Conservation (phyloP, 2,797 vertebrate species). For the Molossus alvarezi region DNA sequence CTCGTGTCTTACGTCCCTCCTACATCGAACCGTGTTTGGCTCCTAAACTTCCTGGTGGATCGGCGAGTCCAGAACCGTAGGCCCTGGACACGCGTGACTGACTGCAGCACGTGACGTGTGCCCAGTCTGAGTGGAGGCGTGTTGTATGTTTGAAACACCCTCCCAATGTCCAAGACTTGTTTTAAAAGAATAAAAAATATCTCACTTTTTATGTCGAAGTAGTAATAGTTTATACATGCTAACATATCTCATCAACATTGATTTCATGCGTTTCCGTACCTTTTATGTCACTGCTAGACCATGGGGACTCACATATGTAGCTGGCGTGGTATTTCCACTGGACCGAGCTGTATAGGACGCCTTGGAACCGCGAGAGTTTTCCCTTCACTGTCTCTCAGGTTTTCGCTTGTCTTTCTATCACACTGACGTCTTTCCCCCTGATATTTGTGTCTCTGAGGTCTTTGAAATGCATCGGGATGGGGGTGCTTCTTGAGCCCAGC, state of each 20-base stretch:
- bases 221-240: too few relatives aligned
- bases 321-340: fast-evolving
- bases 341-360: not conserved
- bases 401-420: not conserved
- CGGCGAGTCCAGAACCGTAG: fast-evolving
- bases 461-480: not conserved
- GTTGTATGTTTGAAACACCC: not conserved
- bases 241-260: not conserved
- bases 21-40: not conserved
- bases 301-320: not conserved
- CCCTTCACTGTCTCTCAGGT: not conserved
- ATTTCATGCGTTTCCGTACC: not conserved
- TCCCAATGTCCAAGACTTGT: not conserved
- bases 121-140: not conserved
- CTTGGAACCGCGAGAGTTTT: not conserved
- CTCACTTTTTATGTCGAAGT: not conserved
- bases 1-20: not conserved
- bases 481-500: not conserved
- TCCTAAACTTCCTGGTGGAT: not conserved
- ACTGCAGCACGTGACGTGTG: fast-evolving
- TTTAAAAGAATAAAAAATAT: not conserved
- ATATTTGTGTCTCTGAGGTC: not conserved
- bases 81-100: fast-evolving
- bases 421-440: not conserved
- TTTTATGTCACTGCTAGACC: not conserved